Conservation (phyloP, 1,140 invertebrate species). For the Nomia melanderi region DNA sequence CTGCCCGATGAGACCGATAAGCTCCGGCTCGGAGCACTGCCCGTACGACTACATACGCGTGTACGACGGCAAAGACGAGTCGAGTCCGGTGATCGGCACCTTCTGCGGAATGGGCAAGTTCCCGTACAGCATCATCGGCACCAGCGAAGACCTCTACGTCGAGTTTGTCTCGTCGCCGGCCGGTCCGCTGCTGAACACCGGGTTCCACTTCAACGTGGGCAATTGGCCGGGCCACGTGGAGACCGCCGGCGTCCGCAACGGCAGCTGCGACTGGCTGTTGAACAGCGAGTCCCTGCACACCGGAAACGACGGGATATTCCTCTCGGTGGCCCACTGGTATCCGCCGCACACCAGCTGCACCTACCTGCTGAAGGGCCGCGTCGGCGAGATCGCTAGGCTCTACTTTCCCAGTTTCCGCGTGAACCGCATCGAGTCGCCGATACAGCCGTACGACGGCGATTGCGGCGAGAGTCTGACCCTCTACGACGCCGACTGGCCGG, state of each 20-base stretch:
- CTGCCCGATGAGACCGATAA: constrained; percentile 94
- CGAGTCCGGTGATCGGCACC: constrained; percentile 92
- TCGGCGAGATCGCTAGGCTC: constrained; percentile 91
- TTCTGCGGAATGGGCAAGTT: constrained; percentile 97
- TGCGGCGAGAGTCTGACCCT: constrained; percentile 94
- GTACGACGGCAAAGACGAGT: constrained; percentile 94
- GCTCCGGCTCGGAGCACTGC: constrained; percentile 92
- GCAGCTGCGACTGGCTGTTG: constrained; percentile 92
- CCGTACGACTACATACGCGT: constrained; percentile 95
- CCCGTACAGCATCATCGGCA: constrained; percentile 95
- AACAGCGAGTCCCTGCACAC: constrained; percentile 89
- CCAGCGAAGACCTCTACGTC: constrained; percentile 93
- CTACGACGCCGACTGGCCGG: constrained; percentile 91
- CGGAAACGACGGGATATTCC: constrained; percentile 92
- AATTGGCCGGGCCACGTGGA: constrained; percentile 95
- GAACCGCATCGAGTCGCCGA: constrained; percentile 93
- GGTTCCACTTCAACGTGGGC: constrained; percentile 96
- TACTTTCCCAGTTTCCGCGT: constrained; percentile 95
- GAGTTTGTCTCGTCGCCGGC: constrained; percentile 95
- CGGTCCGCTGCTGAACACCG: constrained; percentile 92
- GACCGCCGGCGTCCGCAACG: constrained; percentile 90
- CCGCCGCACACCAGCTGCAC: constrained; percentile 94
- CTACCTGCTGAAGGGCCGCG: constrained; percentile 91
- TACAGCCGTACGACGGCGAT: constrained; percentile 91
- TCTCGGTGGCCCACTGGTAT: constrained; percentile 96